These are phyloP conservation scores for Percina caprodes DNA, from an alignment of 2,113 vertebrate species.

Conservation along the genomic window DNA sequence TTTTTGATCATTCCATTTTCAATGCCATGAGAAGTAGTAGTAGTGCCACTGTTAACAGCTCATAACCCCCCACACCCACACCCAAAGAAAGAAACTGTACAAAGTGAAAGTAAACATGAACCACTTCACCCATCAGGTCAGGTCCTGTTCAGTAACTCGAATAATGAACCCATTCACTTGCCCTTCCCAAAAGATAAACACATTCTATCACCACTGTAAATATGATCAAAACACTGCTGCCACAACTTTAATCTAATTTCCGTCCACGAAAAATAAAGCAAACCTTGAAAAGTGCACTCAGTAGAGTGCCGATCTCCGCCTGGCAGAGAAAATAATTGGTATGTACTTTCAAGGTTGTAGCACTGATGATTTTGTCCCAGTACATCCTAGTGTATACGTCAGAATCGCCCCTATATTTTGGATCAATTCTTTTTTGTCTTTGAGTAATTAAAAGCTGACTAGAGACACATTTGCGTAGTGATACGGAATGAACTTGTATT, in stretches of 20 bases:
- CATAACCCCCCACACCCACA: too few relatives aligned
- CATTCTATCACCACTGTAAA: not conserved
- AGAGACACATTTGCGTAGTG: not conserved
- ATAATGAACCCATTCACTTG: not conserved
- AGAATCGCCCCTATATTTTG: not conserved
- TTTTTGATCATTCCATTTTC: not conserved
- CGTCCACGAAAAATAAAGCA: too few relatives aligned
- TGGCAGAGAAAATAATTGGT: too few relatives aligned
- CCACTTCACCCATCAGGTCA: not conserved
- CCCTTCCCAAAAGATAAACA: constrained; percentile 40
- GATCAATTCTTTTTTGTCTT: too few relatives aligned
- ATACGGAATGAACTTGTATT: not conserved
- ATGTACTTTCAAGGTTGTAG: not conserved
- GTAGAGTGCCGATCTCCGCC: too few relatives aligned
- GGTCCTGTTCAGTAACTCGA: constrained; percentile 11
- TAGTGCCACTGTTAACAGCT: not conserved
- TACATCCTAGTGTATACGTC: not conserved
- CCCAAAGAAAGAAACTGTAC: not conserved
- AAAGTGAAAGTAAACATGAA: constrained; percentile 27
- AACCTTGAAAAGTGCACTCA: too few relatives aligned
- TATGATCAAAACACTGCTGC: not conserved
- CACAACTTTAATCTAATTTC: not conserved
- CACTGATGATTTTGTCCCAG: too few relatives aligned
- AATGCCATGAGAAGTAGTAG: not conserved
- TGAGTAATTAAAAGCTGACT: not conserved